These are phyloP conservation scores for Trachythela sp. DNA, from an alignment of 64 coral and sea anemone genomes.

Conservation along the genomic window DNA sequence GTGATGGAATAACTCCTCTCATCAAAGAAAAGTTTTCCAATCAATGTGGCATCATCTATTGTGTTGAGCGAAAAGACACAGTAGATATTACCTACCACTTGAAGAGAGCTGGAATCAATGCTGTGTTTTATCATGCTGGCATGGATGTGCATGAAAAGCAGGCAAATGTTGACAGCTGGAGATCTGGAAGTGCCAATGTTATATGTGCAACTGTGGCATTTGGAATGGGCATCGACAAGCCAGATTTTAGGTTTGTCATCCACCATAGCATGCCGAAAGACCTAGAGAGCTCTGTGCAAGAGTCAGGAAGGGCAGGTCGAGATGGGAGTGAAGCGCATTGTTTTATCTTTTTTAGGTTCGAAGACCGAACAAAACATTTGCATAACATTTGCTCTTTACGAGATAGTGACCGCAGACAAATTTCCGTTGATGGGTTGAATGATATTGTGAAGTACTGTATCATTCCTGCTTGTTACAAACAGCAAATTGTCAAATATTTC, in stretches of 20 bases:
- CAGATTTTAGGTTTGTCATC: constrained; percentile 51
- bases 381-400: constrained; percentile 24
- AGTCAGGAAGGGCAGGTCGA: constrained; percentile 38
- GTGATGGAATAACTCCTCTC: not conserved
- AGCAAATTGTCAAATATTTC: constrained; percentile 31
- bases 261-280: constrained; percentile 47
- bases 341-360: constrained; percentile 35
- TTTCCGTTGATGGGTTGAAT: constrained; percentile 15
- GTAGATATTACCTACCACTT: constrained; percentile 38
- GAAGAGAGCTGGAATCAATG: constrained; percentile 29
- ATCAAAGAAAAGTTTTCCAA: constrained; percentile 9
- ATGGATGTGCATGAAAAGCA: constrained; percentile 43
- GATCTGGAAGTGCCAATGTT: constrained; percentile 17
- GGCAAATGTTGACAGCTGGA: constrained; percentile 24
- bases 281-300: constrained; percentile 33
- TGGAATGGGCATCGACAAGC: constrained; percentile 60
- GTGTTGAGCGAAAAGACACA: constrained; percentile 39
- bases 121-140: no score
- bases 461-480: constrained; percentile 16
- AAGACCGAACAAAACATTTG: constrained; percentile 52
- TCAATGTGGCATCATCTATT: constrained; percentile 53
- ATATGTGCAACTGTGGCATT: constrained; percentile 55
- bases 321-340: constrained; percentile 31
- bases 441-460: constrained; percentile 56
- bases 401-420: constrained; percentile 19